Evolutionary conservation across 2,888 invertebrate genomes (phyloP).

Genomic region (Actias luna): DNA sequence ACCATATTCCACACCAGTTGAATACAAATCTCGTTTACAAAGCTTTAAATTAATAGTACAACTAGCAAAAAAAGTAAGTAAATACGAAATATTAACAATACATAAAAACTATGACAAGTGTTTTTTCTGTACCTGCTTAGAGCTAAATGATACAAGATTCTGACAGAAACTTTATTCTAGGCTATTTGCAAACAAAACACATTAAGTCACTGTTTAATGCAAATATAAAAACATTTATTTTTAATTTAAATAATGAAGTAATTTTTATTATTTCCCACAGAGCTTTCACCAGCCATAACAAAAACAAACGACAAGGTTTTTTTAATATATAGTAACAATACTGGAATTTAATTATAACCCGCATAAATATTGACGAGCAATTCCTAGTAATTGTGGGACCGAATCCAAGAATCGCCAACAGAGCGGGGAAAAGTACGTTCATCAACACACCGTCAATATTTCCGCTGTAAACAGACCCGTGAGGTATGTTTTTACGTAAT

Average conservation of each 20-base stretch:
- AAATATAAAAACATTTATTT: no score
- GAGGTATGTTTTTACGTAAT: constrained; percentile 9
- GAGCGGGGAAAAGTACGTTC: constrained; percentile 15
- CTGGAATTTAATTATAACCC: constrained; percentile 1
- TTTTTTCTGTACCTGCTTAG: no score
- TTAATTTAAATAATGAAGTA: not conserved
- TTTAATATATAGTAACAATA: not conserved
- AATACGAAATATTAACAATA: no score
- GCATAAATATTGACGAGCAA: constrained; percentile 4
- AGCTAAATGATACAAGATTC: no score
- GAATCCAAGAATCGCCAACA: constrained; percentile 15
- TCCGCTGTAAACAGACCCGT: constrained; percentile 11
- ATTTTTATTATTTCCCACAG: not conserved
- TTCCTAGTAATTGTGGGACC: constrained; percentile 14
- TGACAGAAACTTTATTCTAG: no score
- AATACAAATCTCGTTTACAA: no score
- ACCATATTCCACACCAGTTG: no score
- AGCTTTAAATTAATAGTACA: no score
- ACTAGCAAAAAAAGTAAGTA: no score
- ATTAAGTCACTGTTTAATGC: no score
- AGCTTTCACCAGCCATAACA: not conserved
- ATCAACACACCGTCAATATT: constrained; percentile 8
- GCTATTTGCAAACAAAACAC: no score
- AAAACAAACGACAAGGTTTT: not conserved
- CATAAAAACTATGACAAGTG: no score